phyloP scores from a whole-genome alignment of 1,140 invertebrate species.

The Pseudomyrmex flavicornis region DNA sequence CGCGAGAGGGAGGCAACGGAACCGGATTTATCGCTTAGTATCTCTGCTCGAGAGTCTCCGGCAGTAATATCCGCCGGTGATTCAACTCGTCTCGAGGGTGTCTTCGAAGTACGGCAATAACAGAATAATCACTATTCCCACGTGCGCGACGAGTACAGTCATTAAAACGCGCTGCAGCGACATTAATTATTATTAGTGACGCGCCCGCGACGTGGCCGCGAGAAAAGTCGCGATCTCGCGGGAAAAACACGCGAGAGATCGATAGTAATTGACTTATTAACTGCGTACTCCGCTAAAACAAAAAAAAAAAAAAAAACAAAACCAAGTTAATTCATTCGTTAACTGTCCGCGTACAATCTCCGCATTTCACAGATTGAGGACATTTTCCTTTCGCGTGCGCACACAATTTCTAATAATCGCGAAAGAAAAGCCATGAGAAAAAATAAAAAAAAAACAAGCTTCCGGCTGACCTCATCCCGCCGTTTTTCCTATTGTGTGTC shows the following conservation, averaged over 20 bases:
- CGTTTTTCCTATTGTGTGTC: conserved; percentile 35
- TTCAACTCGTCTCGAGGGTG: conserved; percentile 44
- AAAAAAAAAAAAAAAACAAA: no score
- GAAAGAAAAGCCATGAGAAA: neutral
- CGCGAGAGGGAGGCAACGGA: conserved; percentile 29
- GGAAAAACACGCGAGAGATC: conserved; percentile 5
- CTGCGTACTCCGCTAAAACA: neutral
- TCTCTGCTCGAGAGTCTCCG: conserved; percentile 12
- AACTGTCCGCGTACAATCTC: neutral
- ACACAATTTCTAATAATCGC: neutral
- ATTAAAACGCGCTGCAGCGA: conserved; percentile 44
- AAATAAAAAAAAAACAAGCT: no score
- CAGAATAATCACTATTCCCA: conserved; percentile 59
- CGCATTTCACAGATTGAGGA: neutral
- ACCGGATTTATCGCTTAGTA: conserved; percentile 51
- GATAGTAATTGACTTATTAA: conserved; percentile 27
- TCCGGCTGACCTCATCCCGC: neutral
- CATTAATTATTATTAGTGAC: conserved; percentile 59
- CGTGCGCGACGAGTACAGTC: conserved; percentile 32
- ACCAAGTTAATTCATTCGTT: neutral
- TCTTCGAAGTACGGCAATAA: conserved; percentile 49
- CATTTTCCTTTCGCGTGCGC: neutral
- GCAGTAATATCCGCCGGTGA: conserved; percentile 51
- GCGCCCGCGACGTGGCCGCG: neutral
- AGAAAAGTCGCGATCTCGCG: conserved; percentile 19